These are phyloP conservation scores for Corapipo altera DNA, from an alignment of 2,113 vertebrate species.

Conservation along the genomic window DNA sequence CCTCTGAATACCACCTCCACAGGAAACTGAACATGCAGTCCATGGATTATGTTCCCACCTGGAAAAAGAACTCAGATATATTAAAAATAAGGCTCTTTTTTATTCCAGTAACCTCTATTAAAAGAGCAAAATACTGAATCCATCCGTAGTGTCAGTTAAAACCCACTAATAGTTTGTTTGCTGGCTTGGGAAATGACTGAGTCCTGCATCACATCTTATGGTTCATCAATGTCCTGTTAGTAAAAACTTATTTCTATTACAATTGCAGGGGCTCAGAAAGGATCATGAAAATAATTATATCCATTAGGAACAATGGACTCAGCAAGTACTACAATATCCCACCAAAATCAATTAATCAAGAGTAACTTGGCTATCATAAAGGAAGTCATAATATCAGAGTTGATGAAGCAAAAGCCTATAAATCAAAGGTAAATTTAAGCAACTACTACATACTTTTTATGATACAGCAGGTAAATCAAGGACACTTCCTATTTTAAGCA, in stretches of 20 bases:
- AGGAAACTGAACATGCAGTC: constrained; percentile 90
- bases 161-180: neutral
- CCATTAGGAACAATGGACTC: neutral
- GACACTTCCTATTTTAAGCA: constrained; percentile 21
- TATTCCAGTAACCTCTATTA: neutral
- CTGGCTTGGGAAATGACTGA: neutral
- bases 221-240: neutral
- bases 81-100: neutral
- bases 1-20: constrained; percentile 88
- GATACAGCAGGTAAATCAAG: constrained; percentile 2
- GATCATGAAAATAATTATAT: neutral
- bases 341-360: neutral
- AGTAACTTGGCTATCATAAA: neutral
- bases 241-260: neutral
- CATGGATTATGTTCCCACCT: constrained; percentile 96
- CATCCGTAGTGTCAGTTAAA: neutral
- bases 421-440: constrained; percentile 16
- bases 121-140: neutral
- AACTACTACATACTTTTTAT: neutral
- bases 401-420: neutral
- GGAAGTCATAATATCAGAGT: neutral
- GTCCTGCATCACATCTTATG: neutral
- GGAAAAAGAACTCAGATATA: neutral
- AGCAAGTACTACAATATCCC: neutral
- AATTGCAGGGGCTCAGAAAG: neutral